These are phyloP conservation scores for Lasioglossum oenotherae DNA, from an alignment of 2,888 invertebrate species.

Conservation along the genomic window DNA sequence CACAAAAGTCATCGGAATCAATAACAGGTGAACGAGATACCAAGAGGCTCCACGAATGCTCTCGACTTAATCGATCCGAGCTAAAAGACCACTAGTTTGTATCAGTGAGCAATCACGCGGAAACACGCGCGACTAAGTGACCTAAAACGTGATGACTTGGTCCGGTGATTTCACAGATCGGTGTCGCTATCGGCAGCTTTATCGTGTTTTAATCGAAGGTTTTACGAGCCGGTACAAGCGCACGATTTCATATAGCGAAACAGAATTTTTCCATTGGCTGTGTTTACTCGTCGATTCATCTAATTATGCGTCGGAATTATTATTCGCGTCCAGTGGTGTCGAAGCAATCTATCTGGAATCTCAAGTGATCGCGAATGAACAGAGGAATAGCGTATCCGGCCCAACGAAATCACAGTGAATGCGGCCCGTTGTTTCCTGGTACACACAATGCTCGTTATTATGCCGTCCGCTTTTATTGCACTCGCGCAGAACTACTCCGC, in stretches of 20 bases:
- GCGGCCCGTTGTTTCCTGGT: constrained; percentile 52
- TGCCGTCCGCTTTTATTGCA: constrained; percentile 37
- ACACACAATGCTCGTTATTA: constrained; percentile 59
- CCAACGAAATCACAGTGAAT: constrained; percentile 47
- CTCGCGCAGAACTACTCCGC: not conserved
- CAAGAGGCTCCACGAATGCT: not conserved
- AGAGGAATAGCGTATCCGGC: constrained; percentile 28
- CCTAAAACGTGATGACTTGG: not conserved
- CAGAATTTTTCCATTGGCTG: constrained; percentile 35
- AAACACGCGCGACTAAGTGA: not conserved
- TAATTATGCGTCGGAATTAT: constrained; percentile 32
- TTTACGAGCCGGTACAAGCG: not conserved
- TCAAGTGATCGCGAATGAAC: constrained; percentile 25
- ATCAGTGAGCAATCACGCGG: constrained; percentile 6
- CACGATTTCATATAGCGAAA: not conserved
- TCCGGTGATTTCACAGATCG: not conserved
- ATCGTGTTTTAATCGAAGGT: constrained; percentile 10
- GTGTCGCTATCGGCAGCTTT: not conserved
- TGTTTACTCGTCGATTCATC: constrained; percentile 27
- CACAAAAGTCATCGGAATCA: not conserved
- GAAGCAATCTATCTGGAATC: constrained; percentile 37
- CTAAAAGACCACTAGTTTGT: not conserved
- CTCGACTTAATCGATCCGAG: not conserved
- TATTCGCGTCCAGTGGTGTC: constrained; percentile 23
- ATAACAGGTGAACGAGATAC: constrained; percentile 30